Evolutionary conservation across 2,113 vertebrate species (phyloP), one percentile per base, ranked within the genome.

Genomic region (Corvus cornix): DNA sequence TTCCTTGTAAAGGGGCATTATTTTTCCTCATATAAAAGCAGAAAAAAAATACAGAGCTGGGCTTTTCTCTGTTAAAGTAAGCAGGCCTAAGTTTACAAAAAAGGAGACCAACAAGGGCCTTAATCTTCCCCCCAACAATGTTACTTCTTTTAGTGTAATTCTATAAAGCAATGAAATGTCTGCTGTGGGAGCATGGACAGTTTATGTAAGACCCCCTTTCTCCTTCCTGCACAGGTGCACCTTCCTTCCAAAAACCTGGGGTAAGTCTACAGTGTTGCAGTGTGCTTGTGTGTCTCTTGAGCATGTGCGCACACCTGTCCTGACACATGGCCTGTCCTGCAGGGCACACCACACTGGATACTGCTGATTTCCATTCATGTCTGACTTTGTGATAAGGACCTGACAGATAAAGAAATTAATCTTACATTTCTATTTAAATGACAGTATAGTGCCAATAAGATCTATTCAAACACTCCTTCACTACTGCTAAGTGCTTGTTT

Each of bases 341-440:
- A 75, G 15, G 43, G 44, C 23, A 37, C 3, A 1, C 6, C 8
- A 9, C 27, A 11, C 10, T 3, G 3, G 0, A 0, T 11, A 28
- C n/a, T 66, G 39, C 37, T 43, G 35, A 39, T 33, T 62, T 26
- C 10, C 30, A 16, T 26, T 48, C 24, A 19, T 12, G 4, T 17
- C 27, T 66, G 19, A 39, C 41, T 73, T 60, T 21, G 44, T 21
- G 13, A 37, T 30, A 55, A 18, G 21, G 33, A 73, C 28, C 11
- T 18, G 17, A 73, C 55, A 84, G 24, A 55, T 51, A 49, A 72
- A 75, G 23, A 83, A 21, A 48, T 33, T 75, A 33, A 26, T 39
- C 13, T 52, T 48, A n/a, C 20, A 37, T 23, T 91, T 56, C 77
- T 46, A 37, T 31, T 68, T 83, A 73, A 66, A 66, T 59, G 22